phyloP scores from a whole-genome alignment of 1,140 invertebrate species.

The Aphelinus atriplicis region DNA sequence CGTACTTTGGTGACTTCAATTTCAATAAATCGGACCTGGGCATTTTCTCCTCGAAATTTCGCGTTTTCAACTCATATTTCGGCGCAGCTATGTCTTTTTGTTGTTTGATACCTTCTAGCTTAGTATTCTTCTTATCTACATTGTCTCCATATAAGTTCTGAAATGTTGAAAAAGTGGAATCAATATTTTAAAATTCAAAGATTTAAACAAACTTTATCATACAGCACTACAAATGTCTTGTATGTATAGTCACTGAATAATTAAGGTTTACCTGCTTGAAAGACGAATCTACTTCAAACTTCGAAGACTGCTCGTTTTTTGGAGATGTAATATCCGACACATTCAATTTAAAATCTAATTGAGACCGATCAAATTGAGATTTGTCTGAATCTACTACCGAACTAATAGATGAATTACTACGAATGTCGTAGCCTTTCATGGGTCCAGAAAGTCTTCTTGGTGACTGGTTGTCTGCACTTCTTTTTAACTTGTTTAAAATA shows the following conservation, averaged over 20 bases:
- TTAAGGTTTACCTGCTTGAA: conserved; percentile 27
- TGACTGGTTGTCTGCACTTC: conserved; percentile 62
- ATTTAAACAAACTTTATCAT: too few relatives aligned
- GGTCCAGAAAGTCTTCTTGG: conserved; percentile 62
- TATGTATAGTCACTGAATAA: not conserved
- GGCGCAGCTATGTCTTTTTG: conserved; percentile 33
- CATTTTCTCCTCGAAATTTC: conserved; percentile 64
- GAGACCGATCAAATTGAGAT: conserved; percentile 59
- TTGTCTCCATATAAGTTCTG: not conserved
- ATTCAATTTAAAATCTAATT: conserved; percentile 50
- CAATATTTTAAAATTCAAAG: too few relatives aligned
- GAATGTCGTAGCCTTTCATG: conserved; percentile 65
- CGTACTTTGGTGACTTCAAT: conserved; percentile 49
- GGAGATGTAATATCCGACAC: conserved; percentile 46
- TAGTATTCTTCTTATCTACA: conserved; percentile 37
- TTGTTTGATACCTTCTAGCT: conserved; percentile 26
- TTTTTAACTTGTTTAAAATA: conserved; percentile 62
- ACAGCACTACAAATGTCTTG: not conserved
- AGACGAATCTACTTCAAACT: conserved; percentile 33
- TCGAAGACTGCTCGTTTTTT: conserved; percentile 39
- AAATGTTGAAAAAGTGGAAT: too few relatives aligned
- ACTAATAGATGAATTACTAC: conserved; percentile 64
- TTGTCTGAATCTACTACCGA: conserved; percentile 64
- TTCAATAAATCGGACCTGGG: conserved; percentile 52
- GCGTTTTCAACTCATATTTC: conserved; percentile 58